phyloP scores from a whole-genome alignment of 2,797 vertebrate species.

The Phalanger gymnotis region DNA sequence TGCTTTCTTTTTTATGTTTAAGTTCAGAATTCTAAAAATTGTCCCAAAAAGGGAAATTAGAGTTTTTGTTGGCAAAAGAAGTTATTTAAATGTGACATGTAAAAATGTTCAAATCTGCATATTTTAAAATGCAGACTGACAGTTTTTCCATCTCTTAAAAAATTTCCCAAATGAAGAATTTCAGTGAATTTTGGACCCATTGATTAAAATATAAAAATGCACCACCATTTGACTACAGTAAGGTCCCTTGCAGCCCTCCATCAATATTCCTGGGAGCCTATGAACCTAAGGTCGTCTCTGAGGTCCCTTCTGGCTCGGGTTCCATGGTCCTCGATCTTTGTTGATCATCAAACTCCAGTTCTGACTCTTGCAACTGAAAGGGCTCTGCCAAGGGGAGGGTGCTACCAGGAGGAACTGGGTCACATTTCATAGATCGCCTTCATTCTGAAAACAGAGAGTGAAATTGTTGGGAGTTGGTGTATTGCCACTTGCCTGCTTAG shows the following conservation, averaged over 20 bases:
- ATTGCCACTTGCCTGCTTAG: background rate
- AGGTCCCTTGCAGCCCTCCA: background rate
- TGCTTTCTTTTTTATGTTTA: background rate
- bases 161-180: background rate
- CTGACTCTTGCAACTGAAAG: background rate
- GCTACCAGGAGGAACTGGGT: background rate
- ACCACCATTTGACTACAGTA: background rate
- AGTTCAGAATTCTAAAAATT: background rate
- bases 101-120: background rate
- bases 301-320: background rate
- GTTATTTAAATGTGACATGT: background rate
- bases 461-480: background rate
- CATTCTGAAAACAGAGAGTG: background rate
- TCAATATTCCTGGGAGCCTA: background rate
- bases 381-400: background rate
- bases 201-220: background rate
- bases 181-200: background rate
- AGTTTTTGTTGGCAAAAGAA: background rate
- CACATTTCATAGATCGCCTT: background rate
- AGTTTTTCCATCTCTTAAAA: background rate
- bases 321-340: background rate
- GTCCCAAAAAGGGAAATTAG: background rate
- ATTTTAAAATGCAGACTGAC: background rate
- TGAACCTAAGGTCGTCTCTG: background rate
- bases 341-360: no score